phyloP scores from a whole-genome alignment of 1,140 invertebrate genomes.

The Camponotus floridanus region DNA sequence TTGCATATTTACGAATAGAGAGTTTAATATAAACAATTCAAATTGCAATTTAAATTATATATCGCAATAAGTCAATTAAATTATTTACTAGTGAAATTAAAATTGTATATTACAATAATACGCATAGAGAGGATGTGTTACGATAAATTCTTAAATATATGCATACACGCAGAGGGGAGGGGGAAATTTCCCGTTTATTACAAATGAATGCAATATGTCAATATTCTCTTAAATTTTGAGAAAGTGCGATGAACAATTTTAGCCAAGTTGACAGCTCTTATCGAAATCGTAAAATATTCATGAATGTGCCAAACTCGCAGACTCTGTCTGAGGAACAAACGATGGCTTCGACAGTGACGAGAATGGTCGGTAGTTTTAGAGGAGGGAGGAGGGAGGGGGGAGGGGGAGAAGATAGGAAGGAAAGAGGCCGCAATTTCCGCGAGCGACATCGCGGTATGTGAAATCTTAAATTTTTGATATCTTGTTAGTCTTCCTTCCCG shows the following conservation, averaged over 20 bases:
- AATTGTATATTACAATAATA: constrained; percentile 4
- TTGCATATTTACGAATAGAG: background rate
- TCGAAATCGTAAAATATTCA: constrained; percentile 43
- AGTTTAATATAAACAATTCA: background rate
- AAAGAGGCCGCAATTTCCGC: constrained; percentile 28
- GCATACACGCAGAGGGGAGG: no score
- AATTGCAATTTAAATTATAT: background rate
- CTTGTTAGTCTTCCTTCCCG: background rate
- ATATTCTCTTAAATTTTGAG: background rate
- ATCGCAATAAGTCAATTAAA: background rate
- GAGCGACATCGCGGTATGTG: background rate
- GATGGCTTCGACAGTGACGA: constrained; percentile 19
- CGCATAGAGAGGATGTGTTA: no score
- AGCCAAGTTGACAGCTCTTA: background rate
- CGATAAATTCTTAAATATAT: constrained; percentile 15
- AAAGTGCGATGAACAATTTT: constrained; percentile 32
- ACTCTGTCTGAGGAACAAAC: background rate
- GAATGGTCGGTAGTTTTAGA: background rate
- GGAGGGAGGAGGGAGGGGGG: background rate
- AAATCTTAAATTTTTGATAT: constrained; percentile 57
- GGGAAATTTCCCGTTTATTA: no score
- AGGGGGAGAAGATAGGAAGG: no score
- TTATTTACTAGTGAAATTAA: background rate
- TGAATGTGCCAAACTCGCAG: background rate
- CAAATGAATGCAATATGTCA: background rate